Conservation (phyloP, 2,888 invertebrate species). For the Odontocolon sp. region DNA sequence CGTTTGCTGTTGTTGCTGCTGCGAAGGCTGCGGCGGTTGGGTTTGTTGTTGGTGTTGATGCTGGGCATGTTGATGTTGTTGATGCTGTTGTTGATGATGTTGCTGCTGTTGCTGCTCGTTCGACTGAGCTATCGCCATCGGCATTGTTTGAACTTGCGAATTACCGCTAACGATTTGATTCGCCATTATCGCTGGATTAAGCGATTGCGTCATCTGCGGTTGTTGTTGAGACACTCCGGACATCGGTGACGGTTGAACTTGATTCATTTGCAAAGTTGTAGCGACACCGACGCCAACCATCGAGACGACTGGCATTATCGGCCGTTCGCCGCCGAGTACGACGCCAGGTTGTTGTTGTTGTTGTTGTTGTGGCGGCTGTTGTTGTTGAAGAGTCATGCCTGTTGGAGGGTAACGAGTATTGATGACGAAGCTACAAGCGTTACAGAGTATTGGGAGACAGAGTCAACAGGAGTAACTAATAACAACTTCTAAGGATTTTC, state of each 20-base stretch:
- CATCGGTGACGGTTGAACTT: slow-evolving; percentile 73
- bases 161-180: slow-evolving; percentile 75
- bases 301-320: slow-evolving; percentile 86
- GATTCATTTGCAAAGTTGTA: slow-evolving; percentile 75
- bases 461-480: too few relatives aligned
- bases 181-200: slow-evolving; percentile 76
- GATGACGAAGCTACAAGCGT: too few relatives aligned
- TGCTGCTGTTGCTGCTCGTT: slow-evolving; percentile 66
- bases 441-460: too few relatives aligned
- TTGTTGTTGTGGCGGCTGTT: slow-evolving; percentile 80
- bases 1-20: slow-evolving; percentile 53
- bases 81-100: slow-evolving; percentile 59
- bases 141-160: slow-evolving; percentile 73
- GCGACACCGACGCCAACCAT: slow-evolving; percentile 81
- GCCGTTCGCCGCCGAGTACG: slow-evolving; percentile 81
- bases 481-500: too few relatives aligned
- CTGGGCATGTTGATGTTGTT: slow-evolving; percentile 33
- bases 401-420: slow-evolving; percentile 54
- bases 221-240: slow-evolving; percentile 69
- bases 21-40: slow-evolving; percentile 62
- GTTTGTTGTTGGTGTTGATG: slow-evolving; percentile 25
- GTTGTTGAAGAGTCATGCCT: slow-evolving; percentile 84
- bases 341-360: slow-evolving; percentile 79
- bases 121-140: slow-evolving; percentile 68
- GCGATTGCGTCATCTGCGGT: slow-evolving; percentile 71